Evolutionary conservation across 2,888 invertebrate species (phyloP), one percentile per base, ranked within the genome.

Genomic region (Luperina nickerlii): DNA sequence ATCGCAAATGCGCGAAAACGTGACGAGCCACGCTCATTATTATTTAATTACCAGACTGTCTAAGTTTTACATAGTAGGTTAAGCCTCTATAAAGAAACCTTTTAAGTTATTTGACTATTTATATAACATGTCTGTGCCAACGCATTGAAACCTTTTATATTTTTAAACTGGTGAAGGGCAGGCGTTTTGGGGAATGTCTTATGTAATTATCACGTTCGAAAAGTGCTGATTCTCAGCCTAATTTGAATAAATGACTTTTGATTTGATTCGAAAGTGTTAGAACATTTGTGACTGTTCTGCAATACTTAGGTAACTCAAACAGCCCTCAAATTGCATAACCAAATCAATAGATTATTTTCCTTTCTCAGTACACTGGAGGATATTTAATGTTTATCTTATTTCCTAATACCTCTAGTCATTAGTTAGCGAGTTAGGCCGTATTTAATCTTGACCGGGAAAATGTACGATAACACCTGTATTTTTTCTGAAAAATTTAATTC

Each of bases 71-170:
- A 24, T 11, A 48, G 7, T 67, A 82, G 48, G 75, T 74, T 74
- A 81, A 60, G 66, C 13, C 8, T 67, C 18, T 82, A 32, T 66
- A n/a, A 54, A 76, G 42, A 62, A 82, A 67, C 66, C 82, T n/a
- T 81, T 13, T 0, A 51, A 75, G 5, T 15, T 13, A 11, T 27
- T 82, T 54, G 1, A 27, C 18, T 60, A 20, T 66, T 81, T 32
- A 32, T 60, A 13, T 51, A 66, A 75, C 42, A 32, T 42, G n/a
- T 66, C 57, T 63, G 24, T 57, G 60, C 38, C 8, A 38, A 38
- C 18, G 27, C 20, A 54, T 67, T 45, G 73, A 48, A 72, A 27
- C 38, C 81, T 72, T 79, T 63, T 13, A 54, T 13, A 63, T 18
- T 27, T 9, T 51, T 5, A 13, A 51, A n/a, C 11, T n/a, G 4